A percentile compares a stretch with the other conserved stretches of the same genome.
Evolutionary conservation across 2,797 vertebrate genomes (phyloP).

Genomic region (Hipposideros larvatus): DNA sequence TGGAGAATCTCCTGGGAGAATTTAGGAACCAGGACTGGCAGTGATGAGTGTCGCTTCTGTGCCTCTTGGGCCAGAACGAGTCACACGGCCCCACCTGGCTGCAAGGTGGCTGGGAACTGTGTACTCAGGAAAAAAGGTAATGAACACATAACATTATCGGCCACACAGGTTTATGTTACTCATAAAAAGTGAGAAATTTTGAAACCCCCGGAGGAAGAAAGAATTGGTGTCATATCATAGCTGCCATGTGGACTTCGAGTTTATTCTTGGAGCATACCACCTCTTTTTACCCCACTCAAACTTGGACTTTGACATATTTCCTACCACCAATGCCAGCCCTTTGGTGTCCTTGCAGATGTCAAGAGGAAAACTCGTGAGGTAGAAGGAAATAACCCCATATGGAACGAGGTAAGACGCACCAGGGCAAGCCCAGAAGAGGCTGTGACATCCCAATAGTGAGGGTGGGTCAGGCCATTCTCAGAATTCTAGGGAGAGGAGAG

Average conservation of each 20-base stretch:
- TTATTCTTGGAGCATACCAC: not conserved
- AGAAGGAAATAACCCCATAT: constrained; percentile 81
- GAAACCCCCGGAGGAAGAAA: not conserved
- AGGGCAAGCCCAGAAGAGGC: not conserved
- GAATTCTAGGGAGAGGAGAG: not conserved
- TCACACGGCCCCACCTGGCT: not conserved
- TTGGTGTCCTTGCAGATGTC: constrained; percentile 75
- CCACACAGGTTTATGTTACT: not conserved
- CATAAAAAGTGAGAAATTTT: not conserved
- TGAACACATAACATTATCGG: not conserved
- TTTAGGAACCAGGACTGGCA: not conserved
- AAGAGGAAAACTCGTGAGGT: constrained; percentile 75
- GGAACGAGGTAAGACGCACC: constrained; percentile 83
- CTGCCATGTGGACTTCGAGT: not conserved
- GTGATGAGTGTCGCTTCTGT: not conserved
- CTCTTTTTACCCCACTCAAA: not conserved
- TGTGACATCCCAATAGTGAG: not conserved
- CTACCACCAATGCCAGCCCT: not conserved
- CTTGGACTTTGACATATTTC: constrained; percentile 12
- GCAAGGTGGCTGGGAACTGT: not conserved
- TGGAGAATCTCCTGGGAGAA: not conserved
- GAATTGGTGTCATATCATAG: not conserved
- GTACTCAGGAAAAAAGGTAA: constrained; percentile 10
- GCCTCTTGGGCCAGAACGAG: not conserved
- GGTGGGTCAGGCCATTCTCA: not conserved